Base-by-base conservation (phyloP, 2,113 vertebrate species). In the Coryphaenoides rupestris region DNA sequence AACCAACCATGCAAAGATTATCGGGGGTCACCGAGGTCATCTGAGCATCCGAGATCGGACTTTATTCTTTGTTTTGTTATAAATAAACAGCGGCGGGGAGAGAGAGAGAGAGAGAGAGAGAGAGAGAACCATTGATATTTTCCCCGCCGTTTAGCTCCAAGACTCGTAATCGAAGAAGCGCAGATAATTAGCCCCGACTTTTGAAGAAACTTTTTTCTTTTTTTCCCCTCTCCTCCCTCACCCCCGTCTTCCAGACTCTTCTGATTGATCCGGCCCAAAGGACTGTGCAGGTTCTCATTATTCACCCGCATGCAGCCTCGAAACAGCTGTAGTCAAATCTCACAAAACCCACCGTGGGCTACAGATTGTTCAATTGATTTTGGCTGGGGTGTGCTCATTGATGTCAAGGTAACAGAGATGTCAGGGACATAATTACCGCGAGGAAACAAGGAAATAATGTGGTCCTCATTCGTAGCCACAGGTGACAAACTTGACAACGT, bases 121-220 rank as follows among this genome's bases (percentile, higher is more conserved):
- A 63, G 47, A 46, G 63, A 62, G 1, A 33, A 21, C 52, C 58
- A 78, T 84, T 78, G 82, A 73, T 82, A 69, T 80, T 80, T 16
- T 19, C 62, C 62, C 68, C 13, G n/a, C n/a, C 56, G 60, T 77
- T 53, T 72, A 22, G 63, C 75, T 60, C 64, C 63, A 64, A n/a
- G 74, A 84, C 80, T 66, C 66, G 81, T 85, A 89, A n/a, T 88
- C 71, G 76, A 89, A 90, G 65, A 73, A 69, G 26, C 62, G 73
- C 60, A 63, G 23, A 68, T 77, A 83, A 87, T 89, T 86, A 87
- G 68, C 76, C 68, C 1, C 71, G 66, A 60, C 66, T 77, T 83
- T 82, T 75, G 70, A 63, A 72, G 66, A 87, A 75, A 19, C 56
- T 65, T 75, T 70, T 81, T 84, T 72, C 59, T 63, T 10, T 49